Evolutionary conservation across 2,888 invertebrate species (phyloP).

Genomic region (Kuschelorhynchus macadamiae): DNA sequence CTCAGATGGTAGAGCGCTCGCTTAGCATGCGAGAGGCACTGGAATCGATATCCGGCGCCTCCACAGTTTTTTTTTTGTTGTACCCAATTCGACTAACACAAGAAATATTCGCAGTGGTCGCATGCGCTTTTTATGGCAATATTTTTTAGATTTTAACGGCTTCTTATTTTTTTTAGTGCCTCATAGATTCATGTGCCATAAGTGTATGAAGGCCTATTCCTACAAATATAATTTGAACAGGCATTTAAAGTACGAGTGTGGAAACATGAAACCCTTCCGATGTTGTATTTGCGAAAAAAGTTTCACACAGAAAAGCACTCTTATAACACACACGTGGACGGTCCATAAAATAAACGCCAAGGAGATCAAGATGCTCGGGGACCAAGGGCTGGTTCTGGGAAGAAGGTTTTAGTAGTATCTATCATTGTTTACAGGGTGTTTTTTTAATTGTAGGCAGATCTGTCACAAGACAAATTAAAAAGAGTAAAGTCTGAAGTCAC

Average conservation of each 20-base stretch:
- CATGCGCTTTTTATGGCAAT: no score
- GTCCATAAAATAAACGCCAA: constrained; percentile 31
- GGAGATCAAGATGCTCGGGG: background rate
- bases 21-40: constrained; percentile 67
- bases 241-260: constrained; percentile 58
- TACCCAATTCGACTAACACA: no score
- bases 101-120: no score
- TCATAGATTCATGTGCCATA: constrained; percentile 39
- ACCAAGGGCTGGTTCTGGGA: no score
- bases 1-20: constrained; percentile 66
- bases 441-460: no score
- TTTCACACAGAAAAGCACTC: constrained; percentile 54
- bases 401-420: no score
- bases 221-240: constrained; percentile 49
- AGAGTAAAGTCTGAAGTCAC: no score
- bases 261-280: constrained; percentile 53
- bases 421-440: no score
- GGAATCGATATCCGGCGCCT: constrained; percentile 67
- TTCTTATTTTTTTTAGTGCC: constrained; percentile 31
- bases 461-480: no score
- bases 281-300: constrained; percentile 53
- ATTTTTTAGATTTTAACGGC: no score
- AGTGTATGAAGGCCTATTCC: constrained; percentile 50
- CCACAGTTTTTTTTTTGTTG: no score
- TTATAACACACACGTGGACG: constrained; percentile 50